These are phyloP conservation scores for Tenthredo amoena DNA, from an alignment of 2,888 invertebrate genomes.

Conservation along the genomic window DNA sequence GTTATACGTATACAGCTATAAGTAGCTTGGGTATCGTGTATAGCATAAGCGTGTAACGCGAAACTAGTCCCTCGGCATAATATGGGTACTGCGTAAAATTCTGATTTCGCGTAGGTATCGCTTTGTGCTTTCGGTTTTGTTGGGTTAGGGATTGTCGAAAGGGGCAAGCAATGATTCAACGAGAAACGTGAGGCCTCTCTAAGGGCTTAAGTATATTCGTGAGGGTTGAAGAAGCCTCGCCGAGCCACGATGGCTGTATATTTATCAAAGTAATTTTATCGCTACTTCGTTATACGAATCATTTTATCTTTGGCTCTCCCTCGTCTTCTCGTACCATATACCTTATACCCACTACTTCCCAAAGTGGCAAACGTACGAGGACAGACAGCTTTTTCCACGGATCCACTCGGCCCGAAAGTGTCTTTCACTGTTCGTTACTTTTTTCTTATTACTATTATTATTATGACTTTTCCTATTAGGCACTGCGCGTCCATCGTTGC, in stretches of 20 bases:
- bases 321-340: background rate
- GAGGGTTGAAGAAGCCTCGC: constrained; percentile 15
- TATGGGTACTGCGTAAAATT: background rate
- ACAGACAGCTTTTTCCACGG: constrained; percentile 15
- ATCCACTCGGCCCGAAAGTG: constrained; percentile 9
- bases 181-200: constrained; percentile 33
- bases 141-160: constrained; percentile 29
- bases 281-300: constrained; percentile 36
- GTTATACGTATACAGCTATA: background rate
- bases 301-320: constrained; percentile 32
- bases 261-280: constrained; percentile 47
- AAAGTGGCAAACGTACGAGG: constrained; percentile 11
- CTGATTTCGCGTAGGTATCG: constrained; percentile 40
- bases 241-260: constrained; percentile 7
- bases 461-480: background rate
- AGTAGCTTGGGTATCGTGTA: background rate
- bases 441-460: constrained; percentile 8
- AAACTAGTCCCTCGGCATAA: background rate
- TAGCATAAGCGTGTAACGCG: constrained; percentile 7
- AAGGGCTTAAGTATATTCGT: constrained; percentile 23
- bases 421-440: constrained; percentile 12
- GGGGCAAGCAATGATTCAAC: constrained; percentile 49
- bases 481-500: background rate
- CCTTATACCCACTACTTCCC: background rate
- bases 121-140: constrained; percentile 12